Evolutionary conservation across 1,140 invertebrate species (phyloP), one percentile per base, ranked within the genome.

Genomic region (Conus ventricosus): DNA sequence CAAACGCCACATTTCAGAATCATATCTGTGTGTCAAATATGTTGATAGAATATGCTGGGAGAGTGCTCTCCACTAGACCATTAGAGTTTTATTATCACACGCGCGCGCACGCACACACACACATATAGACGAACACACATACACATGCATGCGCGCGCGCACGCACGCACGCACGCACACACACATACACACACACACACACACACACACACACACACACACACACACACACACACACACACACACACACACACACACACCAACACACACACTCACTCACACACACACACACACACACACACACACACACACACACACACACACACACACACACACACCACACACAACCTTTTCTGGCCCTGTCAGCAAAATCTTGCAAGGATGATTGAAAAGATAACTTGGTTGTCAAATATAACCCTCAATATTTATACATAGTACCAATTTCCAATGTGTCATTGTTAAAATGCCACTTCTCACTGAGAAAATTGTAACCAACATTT

Each of bases 251-350:
- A 84, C 82, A 54, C 82, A 84, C 82, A 54, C 82, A 51, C 82
- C 10, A 6, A 60, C 84, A 85, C 84, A 85, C 55, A 85, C 84
- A 85, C 57, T 63, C 84, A 85, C 57, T 63, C 84, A 85, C 57
- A 85, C 84, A 63, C 84, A 85, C 84, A 53, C 84, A 85, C 84
- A 53, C 84, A 85, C 84, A 53, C 84, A 85, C 84, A 53, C 84
- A 85, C 84, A 53, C 84, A 85, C 84, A 53, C 84, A 85, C 82
- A 55, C 82, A 84, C 82, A 55, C 51, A 84, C 53, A 55, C 51
- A 84, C 82, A 55, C 51, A 51, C 82, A 54, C 60, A 25, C 84
- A 63, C 57, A 25, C 57, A 63, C 85, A 63, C 83, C n/a, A n/a
- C n/a, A n/a, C n/a, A n/a, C n/a, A n/a, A 85, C 83, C 20, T 39